Percentiles rank a stretch among this genome's conserved stretches.
These are phyloP conservation scores for Halcyon leucocephala DNA, from an alignment of 2,797 vertebrate genomes.

Conservation along the genomic window DNA sequence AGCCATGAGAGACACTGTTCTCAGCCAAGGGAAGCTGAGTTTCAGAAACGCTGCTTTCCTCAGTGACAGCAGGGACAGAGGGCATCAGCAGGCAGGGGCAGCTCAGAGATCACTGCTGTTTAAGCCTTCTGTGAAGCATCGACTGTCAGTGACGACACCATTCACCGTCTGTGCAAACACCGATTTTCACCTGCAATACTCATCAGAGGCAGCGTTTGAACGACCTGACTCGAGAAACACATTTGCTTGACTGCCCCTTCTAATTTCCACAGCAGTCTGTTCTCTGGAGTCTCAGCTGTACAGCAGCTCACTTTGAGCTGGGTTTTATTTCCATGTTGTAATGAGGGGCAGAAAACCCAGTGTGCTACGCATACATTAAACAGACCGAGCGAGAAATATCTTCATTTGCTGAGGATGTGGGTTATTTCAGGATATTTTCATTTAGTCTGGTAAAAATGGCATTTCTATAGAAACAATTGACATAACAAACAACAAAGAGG, in stretches of 20 bases:
- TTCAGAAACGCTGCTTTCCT: not conserved
- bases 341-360: not conserved
- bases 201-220: not conserved
- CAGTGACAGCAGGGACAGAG: not conserved
- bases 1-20: not conserved
- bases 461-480: conserved; percentile 57
- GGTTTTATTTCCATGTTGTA: not conserved
- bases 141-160: not conserved
- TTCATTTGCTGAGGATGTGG: not conserved
- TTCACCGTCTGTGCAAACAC: not conserved
- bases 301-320: not conserved
- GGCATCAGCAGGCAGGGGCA: not conserved
- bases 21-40: not conserved
- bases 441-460: not conserved
- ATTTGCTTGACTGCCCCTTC: not conserved
- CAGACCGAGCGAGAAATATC: not conserved
- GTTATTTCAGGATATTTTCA: conserved; percentile 18
- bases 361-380: not conserved
- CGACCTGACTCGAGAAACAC: not conserved
- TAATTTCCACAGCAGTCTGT: not conserved
- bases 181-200: not conserved
- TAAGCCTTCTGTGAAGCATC: not conserved
- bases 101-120: not conserved
- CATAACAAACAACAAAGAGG: conserved; percentile 15
- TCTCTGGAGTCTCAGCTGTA: not conserved